Evolutionary conservation across 64 coral and sea anemone species (phyloP).

Genomic region (Catalaphyllia jardinei): DNA sequence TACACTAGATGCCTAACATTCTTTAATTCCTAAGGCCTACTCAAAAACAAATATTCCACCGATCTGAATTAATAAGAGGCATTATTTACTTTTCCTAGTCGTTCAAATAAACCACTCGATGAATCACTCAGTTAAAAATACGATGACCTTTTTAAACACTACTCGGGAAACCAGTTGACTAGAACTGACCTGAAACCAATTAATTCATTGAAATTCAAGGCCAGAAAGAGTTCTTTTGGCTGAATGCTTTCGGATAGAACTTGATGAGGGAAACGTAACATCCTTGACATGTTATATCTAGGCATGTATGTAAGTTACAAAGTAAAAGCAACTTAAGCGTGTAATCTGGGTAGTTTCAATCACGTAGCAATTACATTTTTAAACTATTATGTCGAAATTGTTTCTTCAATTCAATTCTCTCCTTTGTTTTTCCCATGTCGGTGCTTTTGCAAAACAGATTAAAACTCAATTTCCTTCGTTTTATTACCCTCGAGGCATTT

Average conservation of each 20-base stretch:
- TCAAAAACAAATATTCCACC: no score
- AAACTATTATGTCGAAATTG: not conserved
- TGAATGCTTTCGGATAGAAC: no score
- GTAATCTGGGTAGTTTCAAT: not conserved
- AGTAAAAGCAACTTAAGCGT: not conserved
- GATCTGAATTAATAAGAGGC: no score
- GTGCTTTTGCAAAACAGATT: not conserved
- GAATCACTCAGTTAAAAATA: not conserved
- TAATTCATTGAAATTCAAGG: no score
- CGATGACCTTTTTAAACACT: not conserved
- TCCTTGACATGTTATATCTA: not conserved
- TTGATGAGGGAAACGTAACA: no score
- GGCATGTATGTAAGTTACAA: not conserved
- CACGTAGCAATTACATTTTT: not conserved
- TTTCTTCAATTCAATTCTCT: not conserved
- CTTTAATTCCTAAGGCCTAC: no score
- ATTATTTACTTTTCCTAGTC: not conserved
- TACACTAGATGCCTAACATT: no score
- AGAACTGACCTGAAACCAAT: no score
- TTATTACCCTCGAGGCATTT: not conserved
- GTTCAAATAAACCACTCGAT: not conserved
- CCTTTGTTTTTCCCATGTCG: not conserved
- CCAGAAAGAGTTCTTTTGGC: no score
- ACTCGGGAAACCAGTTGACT: not conserved
- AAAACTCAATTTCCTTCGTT: constrained; percentile 30